A percentile compares a stretch with the other conserved stretches of the same genome.
Evolutionary conservation across 2,888 invertebrate species (phyloP).

Genomic region (Esperia sulphurella): DNA sequence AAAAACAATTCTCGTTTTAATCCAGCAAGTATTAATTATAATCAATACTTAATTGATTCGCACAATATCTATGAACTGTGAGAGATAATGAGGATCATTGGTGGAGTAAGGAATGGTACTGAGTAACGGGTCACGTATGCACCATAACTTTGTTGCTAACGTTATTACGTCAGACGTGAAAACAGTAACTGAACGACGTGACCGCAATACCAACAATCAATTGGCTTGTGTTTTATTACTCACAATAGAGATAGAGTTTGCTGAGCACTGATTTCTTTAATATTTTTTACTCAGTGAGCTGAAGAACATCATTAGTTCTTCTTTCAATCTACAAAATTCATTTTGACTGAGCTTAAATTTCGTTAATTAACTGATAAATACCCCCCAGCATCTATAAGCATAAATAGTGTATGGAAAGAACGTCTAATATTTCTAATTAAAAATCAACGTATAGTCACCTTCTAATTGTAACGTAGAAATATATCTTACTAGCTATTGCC

Average conservation of each 20-base stretch:
- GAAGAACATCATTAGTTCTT: not conserved
- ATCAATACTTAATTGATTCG: conserved; percentile 14
- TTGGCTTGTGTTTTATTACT: conserved; percentile 68
- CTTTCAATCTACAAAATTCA: not conserved
- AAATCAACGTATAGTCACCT: too few species aligned
- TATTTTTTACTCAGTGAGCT: not conserved
- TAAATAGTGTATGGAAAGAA: too few species aligned
- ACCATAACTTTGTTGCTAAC: conserved; percentile 74
- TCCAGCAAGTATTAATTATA: not conserved
- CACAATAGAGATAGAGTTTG: conserved; percentile 31
- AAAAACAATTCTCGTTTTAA: not conserved
- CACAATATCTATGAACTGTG: conserved; percentile 16
- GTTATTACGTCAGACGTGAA: conserved; percentile 76
- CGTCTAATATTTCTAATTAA: too few species aligned
- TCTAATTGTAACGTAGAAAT: too few species aligned
- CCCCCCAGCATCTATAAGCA: too few species aligned
- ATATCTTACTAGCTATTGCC: too few species aligned
- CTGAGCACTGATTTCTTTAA: conserved; percentile 42
- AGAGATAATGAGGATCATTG: conserved; percentile 30
- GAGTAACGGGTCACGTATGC: conserved; percentile 64
- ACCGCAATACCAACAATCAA: conserved; percentile 76
- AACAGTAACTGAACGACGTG: conserved; percentile 76
- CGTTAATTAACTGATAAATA: too few species aligned
- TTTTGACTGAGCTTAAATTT: not conserved
- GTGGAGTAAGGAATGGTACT: conserved; percentile 37